Conservation (phyloP, 2,797 vertebrate species). For the Eupleurogrammus muticus region DNA sequence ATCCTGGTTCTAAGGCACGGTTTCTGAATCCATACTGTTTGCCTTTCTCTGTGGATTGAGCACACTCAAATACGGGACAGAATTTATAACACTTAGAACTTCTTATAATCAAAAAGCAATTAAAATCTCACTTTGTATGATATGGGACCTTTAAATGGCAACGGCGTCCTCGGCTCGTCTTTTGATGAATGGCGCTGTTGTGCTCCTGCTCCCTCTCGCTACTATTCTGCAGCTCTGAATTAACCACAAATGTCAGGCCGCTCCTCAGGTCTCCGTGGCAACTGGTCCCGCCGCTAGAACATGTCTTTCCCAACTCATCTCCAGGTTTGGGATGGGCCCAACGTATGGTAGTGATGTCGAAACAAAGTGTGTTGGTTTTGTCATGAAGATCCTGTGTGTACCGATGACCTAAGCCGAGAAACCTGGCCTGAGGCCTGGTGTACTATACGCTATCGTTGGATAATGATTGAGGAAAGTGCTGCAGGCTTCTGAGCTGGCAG, state of each 20-base stretch:
- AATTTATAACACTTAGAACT: too few relatives aligned
- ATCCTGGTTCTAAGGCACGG: too few relatives aligned
- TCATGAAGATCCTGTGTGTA: not conserved
- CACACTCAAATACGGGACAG: too few relatives aligned
- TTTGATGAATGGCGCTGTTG: slow-evolving; percentile 30
- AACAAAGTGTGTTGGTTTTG: not conserved
- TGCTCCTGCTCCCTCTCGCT: not conserved
- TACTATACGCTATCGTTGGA: slow-evolving; percentile 50
- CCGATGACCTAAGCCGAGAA: not conserved
- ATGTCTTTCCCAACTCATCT: slow-evolving; percentile 23
- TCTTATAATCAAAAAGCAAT: too few relatives aligned
- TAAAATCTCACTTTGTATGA: too few relatives aligned
- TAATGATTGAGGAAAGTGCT: slow-evolving; percentile 76
- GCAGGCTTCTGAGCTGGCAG: slow-evolving; percentile 68
- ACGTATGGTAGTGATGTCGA: not conserved
- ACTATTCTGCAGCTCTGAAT: slow-evolving; percentile 46
- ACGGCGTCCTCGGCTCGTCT: not conserved
- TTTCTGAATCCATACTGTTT: too few relatives aligned
- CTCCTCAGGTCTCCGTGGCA: slow-evolving; percentile 51
- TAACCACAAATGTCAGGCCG: slow-evolving; percentile 45
- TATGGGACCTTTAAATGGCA: slow-evolving; percentile 16
- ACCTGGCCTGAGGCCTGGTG: slow-evolving; percentile 29
- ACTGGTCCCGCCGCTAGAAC: slow-evolving; percentile 42
- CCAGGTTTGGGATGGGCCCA: slow-evolving; percentile 25
- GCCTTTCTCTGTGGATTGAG: too few relatives aligned